Evolutionary conservation across 2,113 vertebrate species (phyloP).

Genomic region (Trochalopteron elliotii): DNA sequence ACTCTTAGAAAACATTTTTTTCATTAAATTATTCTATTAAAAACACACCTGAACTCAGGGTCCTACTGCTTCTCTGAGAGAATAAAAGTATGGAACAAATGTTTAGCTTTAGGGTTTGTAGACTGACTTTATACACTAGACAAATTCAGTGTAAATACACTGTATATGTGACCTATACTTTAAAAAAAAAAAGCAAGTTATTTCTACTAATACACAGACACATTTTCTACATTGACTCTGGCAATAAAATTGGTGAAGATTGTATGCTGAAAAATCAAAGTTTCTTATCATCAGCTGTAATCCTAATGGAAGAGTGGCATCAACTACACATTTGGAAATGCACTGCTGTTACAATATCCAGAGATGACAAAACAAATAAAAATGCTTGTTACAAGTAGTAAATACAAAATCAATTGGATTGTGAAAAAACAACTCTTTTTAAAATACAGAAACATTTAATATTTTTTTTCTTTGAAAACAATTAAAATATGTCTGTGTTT

Average conservation of each 20-base stretch:
- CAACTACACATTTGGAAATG: not conserved
- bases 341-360: not conserved
- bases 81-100: not conserved
- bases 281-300: not conserved
- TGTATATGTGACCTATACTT: not conserved
- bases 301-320: not conserved
- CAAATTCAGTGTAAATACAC: not conserved
- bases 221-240: not conserved
- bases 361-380: not conserved
- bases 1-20: not conserved
- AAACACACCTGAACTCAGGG: not conserved
- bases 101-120: not conserved
- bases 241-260: not conserved
- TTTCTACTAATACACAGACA: not conserved
- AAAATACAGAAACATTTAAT: not conserved
- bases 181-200: not conserved
- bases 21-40: not conserved
- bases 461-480: not conserved
- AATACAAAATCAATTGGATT: not conserved
- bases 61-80: not conserved
- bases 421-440: not conserved
- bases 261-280: not conserved
- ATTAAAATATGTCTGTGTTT: not conserved
- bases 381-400: not conserved
- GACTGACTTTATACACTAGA: not conserved